These are phyloP conservation scores for Girardinus metallicus DNA, from an alignment of 2,797 vertebrate species.

Conservation along the genomic window DNA sequence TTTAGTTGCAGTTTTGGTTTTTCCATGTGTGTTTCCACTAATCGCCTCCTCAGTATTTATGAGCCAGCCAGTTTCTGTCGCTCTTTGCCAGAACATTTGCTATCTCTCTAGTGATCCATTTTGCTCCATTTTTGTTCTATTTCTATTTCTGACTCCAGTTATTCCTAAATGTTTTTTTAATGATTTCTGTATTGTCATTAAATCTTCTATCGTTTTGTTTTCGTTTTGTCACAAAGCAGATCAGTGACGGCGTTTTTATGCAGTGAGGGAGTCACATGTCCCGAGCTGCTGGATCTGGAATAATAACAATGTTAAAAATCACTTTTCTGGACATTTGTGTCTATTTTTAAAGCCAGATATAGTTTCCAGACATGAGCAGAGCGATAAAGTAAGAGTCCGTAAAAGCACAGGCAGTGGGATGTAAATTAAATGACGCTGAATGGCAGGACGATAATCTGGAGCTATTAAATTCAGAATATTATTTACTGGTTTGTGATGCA, in stretches of 20 bases:
- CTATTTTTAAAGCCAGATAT: not conserved
- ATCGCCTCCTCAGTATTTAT: not conserved
- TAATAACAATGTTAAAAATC: not conserved
- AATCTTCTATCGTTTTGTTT: not conserved
- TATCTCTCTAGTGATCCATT: not conserved
- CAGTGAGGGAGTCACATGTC: too few relatives aligned
- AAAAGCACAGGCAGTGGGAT: not conserved
- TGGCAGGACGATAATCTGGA: constrained; percentile 11
- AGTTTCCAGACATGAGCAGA: not conserved
- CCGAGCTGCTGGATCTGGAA: not conserved
- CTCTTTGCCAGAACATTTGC: too few relatives aligned
- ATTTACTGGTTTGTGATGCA: constrained; percentile 42
- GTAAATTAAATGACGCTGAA: not conserved
- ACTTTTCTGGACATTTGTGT: not conserved
- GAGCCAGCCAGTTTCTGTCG: too few relatives aligned
- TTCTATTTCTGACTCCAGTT: not conserved
- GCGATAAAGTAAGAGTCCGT: not conserved
- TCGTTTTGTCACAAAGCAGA: too few relatives aligned
- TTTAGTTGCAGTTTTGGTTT: not conserved
- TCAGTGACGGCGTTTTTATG: not conserved
- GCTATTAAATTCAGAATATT: constrained; percentile 30
- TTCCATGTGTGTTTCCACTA: not conserved
- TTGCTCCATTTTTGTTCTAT: not conserved
- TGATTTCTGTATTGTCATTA: not conserved
- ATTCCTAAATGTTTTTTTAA: not conserved